These are phyloP conservation scores for Chionodraco myersi DNA, from an alignment of 2,113 vertebrate species.

Conservation along the genomic window DNA sequence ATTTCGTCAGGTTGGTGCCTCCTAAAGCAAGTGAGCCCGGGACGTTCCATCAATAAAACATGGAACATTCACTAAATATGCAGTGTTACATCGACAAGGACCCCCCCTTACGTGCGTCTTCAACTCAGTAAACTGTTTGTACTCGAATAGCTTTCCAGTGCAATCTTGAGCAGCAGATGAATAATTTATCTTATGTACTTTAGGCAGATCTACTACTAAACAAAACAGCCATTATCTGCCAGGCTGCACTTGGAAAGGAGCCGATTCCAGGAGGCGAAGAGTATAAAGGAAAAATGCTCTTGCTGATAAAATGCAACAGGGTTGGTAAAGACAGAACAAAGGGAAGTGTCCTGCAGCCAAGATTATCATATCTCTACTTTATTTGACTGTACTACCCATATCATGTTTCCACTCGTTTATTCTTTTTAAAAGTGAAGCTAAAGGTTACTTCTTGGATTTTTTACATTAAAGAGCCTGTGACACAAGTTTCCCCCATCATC, in stretches of 20 bases:
- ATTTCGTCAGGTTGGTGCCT: constrained; percentile 64
- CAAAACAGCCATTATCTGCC: constrained; percentile 78
- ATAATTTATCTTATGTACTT: constrained; percentile 79
- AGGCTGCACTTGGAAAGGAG: constrained; percentile 60
- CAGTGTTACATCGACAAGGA: constrained; percentile 57
- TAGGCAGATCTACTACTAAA: constrained; percentile 69
- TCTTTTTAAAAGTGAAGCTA: too few relatives aligned
- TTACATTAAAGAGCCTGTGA: too few relatives aligned
- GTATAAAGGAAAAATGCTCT: constrained; percentile 11
- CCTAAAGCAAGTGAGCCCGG: constrained; percentile 51
- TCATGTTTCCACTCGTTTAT: too few relatives aligned
- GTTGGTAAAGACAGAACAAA: not conserved
- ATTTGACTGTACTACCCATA: too few relatives aligned
- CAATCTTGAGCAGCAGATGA: constrained; percentile 61
- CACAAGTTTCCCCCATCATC: too few relatives aligned
- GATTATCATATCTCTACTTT: too few relatives aligned
- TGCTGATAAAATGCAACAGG: constrained; percentile 24
- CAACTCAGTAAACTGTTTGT: constrained; percentile 68
- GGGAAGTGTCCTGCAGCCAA: too few relatives aligned
- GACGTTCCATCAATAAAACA: constrained; percentile 78
- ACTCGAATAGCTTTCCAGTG: constrained; percentile 66
- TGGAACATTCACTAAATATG: constrained; percentile 64
- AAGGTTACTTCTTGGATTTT: too few relatives aligned
- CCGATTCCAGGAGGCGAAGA: constrained; percentile 44
- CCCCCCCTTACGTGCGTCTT: constrained; percentile 53